These are phyloP conservation scores for Geophilus truncorum DNA, from an alignment of 2,888 invertebrate species.

Conservation along the genomic window DNA sequence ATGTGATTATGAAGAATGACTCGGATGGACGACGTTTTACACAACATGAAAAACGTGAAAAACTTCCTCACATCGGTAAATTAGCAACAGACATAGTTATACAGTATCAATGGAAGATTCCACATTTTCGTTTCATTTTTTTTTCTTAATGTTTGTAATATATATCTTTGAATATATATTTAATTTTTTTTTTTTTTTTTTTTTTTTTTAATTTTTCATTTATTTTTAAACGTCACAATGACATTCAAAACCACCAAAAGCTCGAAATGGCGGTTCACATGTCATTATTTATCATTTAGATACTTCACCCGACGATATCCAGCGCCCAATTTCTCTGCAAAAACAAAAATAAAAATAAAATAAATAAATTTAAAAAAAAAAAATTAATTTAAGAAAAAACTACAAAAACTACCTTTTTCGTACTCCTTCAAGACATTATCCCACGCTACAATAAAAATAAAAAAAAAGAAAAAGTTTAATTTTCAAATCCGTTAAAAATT, in stretches of 20 bases:
- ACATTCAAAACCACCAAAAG: too few relatives aligned
- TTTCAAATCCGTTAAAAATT: background rate
- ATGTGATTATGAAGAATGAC: background rate
- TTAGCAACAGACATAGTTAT: background rate
- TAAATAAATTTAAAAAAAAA: background rate
- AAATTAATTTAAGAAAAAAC: background rate
- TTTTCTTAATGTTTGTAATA: background rate
- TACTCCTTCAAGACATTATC: conserved; percentile 28
- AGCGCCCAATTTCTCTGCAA: background rate
- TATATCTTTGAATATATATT: background rate
- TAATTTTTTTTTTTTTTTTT: background rate
- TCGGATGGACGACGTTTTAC: conserved; percentile 5
- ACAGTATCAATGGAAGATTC: background rate
- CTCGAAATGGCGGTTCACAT: too few relatives aligned
- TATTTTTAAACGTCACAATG: too few relatives aligned
- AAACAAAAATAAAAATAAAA: background rate
- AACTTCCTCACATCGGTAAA: background rate
- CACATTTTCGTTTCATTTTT: background rate
- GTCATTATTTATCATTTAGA: background rate
- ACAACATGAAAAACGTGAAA: conserved; percentile 14
- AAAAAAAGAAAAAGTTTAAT: background rate
- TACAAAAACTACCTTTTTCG: background rate
- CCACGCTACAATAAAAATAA: conserved; percentile 35
- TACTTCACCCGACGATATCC: background rate
- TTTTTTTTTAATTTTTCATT: too few relatives aligned